Evolutionary conservation across 2,113 vertebrate species (phyloP), one percentile per base, ranked within the genome.

Genomic region (Passerina amoena): DNA sequence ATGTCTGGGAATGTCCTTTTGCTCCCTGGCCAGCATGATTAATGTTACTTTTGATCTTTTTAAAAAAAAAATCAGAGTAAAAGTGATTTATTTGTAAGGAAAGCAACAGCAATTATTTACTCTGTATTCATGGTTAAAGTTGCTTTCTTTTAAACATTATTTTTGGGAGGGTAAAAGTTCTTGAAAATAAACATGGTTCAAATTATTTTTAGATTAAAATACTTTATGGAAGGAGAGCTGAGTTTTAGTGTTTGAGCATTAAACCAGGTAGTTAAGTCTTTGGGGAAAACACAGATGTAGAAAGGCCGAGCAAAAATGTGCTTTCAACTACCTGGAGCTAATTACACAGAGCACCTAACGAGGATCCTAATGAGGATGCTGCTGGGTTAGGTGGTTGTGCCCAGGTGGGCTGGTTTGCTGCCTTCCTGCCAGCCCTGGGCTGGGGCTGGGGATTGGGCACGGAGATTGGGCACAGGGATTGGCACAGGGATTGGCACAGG

Each of bases 1-100:
- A 94, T 93, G 97, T 97, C 97, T 98, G 91, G 96, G 97, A 97
- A 98, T 97, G 97, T 97, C 97, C 94, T 97, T 97, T 97, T 91
- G 95, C 97, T 98, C 97, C 80, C 88, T 61, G 78, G 96, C 97
- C 96, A 97, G 91, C 94, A 94, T 35, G 73, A 95, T 95, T 96
- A 92, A 92, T 91, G 94, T 82, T 89, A 92, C 86, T 97, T 87
- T 88, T 28, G 73, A 93, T 96, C 79, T 94, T 59, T 50, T 27
- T 28, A 31, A 1, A 71, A 12, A 23, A 42, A 1, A 81, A 88
- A 25, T 95, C 81, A 93, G 96, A 94, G 95, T 97, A 96, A 93
- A 95, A 97, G 95, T 97, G 97, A 97, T 97, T 98, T 98, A 97
- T 97, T 97, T 97, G 91, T 92, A 96, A 93, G 23, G n/a, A 97